Evolutionary conservation across 2,797 vertebrate species (phyloP).

Genomic region (Staurois parvus): DNA sequence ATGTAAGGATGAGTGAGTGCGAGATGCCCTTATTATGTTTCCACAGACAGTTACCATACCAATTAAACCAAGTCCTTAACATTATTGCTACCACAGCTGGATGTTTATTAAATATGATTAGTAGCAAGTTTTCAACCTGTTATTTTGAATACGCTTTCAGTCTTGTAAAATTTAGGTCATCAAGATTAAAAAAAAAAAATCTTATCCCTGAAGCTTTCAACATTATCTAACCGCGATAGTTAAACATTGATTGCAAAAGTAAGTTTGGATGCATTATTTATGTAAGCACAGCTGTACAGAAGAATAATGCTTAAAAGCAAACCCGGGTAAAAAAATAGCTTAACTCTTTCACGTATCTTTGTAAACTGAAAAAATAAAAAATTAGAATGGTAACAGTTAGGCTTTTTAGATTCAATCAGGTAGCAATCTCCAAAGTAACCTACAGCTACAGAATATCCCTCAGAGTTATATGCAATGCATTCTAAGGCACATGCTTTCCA

Average conservation of each 20-base stretch:
- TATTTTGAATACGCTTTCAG: constrained; percentile 21
- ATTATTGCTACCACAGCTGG: constrained; percentile 22
- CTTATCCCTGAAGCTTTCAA: constrained; percentile 23
- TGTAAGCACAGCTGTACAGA: constrained; percentile 29
- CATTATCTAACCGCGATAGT: constrained; percentile 33
- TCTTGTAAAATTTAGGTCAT: constrained; percentile 35
- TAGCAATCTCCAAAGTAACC: too few species aligned
- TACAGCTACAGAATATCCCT: too few species aligned
- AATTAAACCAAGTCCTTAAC: constrained; percentile 1
- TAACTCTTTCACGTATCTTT: background rate
- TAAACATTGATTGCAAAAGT: constrained; percentile 28
- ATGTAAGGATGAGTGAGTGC: too few species aligned
- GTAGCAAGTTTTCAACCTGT: constrained; percentile 24
- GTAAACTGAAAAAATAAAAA: too few species aligned
- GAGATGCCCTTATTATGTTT: too few species aligned
- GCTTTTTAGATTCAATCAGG: too few species aligned
- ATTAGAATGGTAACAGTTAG: too few species aligned
- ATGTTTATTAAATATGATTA: constrained; percentile 35
- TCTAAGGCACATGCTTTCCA: too few species aligned
- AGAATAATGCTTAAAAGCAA: constrained; percentile 14
- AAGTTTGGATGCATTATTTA: constrained; percentile 29
- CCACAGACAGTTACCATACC: background rate
- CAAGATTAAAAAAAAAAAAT: constrained; percentile 21
- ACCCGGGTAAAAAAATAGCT: background rate
- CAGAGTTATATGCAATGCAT: too few species aligned